Evolutionary conservation across 1,140 invertebrate species (phyloP).

Genomic region (Heliconius congener): DNA sequence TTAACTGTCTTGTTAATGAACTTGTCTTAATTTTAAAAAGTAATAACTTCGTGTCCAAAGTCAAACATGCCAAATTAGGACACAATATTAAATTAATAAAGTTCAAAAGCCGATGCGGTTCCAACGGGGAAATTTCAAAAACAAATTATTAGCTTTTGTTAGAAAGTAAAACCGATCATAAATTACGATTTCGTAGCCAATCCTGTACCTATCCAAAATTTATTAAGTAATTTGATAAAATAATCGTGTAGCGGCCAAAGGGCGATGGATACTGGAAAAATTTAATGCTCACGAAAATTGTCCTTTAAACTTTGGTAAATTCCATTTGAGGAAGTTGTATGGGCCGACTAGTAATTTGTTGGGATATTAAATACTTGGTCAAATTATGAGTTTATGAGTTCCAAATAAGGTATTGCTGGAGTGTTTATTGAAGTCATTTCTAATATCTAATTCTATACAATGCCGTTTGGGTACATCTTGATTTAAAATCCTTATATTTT

Average conservation of each 20-base stretch:
- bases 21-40: constrained; percentile 10
- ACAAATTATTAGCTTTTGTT: constrained; percentile 74
- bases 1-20: too few species aligned
- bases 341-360: constrained; percentile 12
- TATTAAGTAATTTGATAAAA: constrained; percentile 67
- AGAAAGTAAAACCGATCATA: constrained; percentile 70
- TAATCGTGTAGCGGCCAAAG: constrained; percentile 37
- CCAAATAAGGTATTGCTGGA: not conserved
- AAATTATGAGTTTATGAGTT: constrained; percentile 12
- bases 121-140: constrained; percentile 56
- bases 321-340: constrained; percentile 18
- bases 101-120: constrained; percentile 56
- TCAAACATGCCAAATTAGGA: constrained; percentile 61
- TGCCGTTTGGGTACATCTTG: not conserved
- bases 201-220: constrained; percentile 60
- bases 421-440: not conserved
- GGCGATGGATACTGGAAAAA: constrained; percentile 28
- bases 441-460: not conserved
- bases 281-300: constrained; percentile 27
- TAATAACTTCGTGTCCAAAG: constrained; percentile 35
- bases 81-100: constrained; percentile 67
- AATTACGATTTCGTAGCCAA: constrained; percentile 66
- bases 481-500: too few species aligned
- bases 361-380: constrained; percentile 18
- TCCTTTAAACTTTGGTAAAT: constrained; percentile 26